Base-by-base conservation (phyloP, 2,113 vertebrate genomes). In the Gnathonemus longibarbis region DNA sequence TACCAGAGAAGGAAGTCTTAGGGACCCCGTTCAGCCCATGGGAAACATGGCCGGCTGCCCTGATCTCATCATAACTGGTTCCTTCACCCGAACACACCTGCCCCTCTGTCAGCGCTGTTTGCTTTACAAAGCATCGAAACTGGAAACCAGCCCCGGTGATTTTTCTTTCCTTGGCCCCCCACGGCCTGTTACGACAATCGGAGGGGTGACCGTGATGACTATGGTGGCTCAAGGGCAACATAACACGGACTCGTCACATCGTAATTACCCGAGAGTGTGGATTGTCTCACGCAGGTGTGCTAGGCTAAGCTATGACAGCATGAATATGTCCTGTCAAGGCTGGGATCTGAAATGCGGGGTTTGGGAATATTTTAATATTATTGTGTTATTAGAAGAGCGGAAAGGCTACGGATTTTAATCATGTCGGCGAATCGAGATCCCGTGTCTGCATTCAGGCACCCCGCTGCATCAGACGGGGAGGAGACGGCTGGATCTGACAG, bases 291-390 rank as follows among this genome's bases (percentile, higher is more conserved):
- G 5, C 24, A 39, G 39, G 58, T 58, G 53, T n/a, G 56, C 17
- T 39, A 27, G 48, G 15, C 87, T 62, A 4, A 88, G 53, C 53
- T 39, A 10, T 19, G 52, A 35, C 52, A 45, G 42, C 39, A n/a
- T 66, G 42, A 15, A 66, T 45, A 42, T 45, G 35, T 24, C 17
- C 53, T n/a, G 53, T 46, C 87, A 66, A n/a, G 24, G 39, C 31
- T 53, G 39, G 27, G 39, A 88, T 62, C 53, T 45, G 87, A 66
- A 46, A n/a, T 56, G 13, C 52, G 15, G 35, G 53, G 13, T 62
- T 45, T 66, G 35, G 42, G 52, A 88, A 88, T 66, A 66, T 88
- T 88, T 88, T 45, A 66, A 88, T 88, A 62, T 62, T n/a, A 48
- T 77, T 17, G 74, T 77, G 31, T 77, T 77, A 42, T 77, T 77